Evolutionary conservation across 2,888 invertebrate genomes (phyloP).

Genomic region (Podotricha telesiphe): DNA sequence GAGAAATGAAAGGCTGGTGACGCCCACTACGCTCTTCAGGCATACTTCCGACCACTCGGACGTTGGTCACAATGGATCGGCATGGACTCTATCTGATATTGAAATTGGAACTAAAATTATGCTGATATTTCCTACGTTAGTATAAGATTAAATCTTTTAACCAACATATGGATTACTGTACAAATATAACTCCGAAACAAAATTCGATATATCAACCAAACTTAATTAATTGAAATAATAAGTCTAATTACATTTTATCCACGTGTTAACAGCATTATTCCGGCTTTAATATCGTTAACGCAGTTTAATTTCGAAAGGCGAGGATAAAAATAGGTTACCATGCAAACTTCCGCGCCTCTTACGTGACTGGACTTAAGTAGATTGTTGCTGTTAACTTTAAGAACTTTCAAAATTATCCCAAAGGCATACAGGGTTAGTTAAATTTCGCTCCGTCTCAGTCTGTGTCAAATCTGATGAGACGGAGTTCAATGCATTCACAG

Average conservation of each 20-base stretch:
- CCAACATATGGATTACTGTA: not conserved
- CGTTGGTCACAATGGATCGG: constrained; percentile 68
- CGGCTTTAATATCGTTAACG: constrained; percentile 44
- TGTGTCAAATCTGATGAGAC: constrained; percentile 56
- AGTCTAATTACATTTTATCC: constrained; percentile 29
- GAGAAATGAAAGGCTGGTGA: constrained; percentile 60
- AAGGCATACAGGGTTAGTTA: constrained; percentile 61
- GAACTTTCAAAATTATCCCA: constrained; percentile 56
- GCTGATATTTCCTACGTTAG: constrained; percentile 51
- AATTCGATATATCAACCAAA: not conserved
- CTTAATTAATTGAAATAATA: constrained; percentile 12
- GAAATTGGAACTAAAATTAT: constrained; percentile 72
- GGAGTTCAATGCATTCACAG: constrained; percentile 73
- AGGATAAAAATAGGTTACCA: constrained; percentile 47
- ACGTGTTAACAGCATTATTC: constrained; percentile 38
- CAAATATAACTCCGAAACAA: not conserved
- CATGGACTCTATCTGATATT: constrained; percentile 72
- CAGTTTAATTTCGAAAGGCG: constrained; percentile 45
- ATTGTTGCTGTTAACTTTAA: constrained; percentile 54
- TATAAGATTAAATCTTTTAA: constrained; percentile 1
- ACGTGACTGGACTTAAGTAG: constrained; percentile 50
- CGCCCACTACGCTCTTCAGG: constrained; percentile 61
- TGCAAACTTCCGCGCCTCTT: constrained; percentile 44
- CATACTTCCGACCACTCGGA: constrained; percentile 75
- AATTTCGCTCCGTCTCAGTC: constrained; percentile 47